These are phyloP conservation scores for Tetragonisca angustula DNA, from an alignment of 2,888 invertebrate genomes.

Conservation along the genomic window DNA sequence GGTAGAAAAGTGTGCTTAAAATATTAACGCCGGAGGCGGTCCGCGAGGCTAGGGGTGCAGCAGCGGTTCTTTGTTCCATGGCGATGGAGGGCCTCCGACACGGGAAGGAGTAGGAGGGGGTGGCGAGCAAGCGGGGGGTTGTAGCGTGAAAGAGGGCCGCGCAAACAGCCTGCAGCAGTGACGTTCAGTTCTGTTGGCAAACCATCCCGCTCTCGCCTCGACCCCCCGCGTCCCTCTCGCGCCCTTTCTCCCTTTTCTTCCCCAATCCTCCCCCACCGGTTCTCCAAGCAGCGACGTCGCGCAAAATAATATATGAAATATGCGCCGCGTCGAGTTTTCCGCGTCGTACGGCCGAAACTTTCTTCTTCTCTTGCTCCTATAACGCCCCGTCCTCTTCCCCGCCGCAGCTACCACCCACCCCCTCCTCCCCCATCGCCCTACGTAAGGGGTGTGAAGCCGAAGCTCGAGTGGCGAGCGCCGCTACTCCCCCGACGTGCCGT, in stretches of 20 bases:
- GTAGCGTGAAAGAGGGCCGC: slow-evolving; percentile 72
- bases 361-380: slow-evolving; percentile 54
- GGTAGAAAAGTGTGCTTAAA: slow-evolving; percentile 84
- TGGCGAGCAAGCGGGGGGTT: slow-evolving; percentile 29
- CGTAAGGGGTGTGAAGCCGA: slow-evolving; percentile 58
- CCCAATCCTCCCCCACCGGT: slow-evolving; percentile 7
- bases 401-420: background rate
- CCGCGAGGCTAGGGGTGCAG: slow-evolving; percentile 71
- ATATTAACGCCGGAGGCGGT: slow-evolving; percentile 83
- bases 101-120: slow-evolving; percentile 21
- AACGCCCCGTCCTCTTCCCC: slow-evolving; percentile 32
- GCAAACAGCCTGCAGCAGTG: slow-evolving; percentile 80
- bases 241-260: no score
- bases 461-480: slow-evolving; percentile 56
- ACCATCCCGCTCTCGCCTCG: slow-evolving; percentile 42
- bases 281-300: slow-evolving; percentile 69
- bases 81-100: slow-evolving; percentile 70
- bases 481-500: slow-evolving; percentile 19
- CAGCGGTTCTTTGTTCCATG: slow-evolving; percentile 81
- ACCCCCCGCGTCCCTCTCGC: background rate
- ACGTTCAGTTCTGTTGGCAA: slow-evolving; percentile 64
- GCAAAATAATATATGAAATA: slow-evolving; percentile 84
- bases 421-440: background rate
- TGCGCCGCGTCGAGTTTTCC: slow-evolving; percentile 78
- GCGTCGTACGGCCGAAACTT: slow-evolving; percentile 64